Evolutionary conservation across 2,888 invertebrate genomes (phyloP).

Genomic region (Hirtodrosophila confusa): DNA sequence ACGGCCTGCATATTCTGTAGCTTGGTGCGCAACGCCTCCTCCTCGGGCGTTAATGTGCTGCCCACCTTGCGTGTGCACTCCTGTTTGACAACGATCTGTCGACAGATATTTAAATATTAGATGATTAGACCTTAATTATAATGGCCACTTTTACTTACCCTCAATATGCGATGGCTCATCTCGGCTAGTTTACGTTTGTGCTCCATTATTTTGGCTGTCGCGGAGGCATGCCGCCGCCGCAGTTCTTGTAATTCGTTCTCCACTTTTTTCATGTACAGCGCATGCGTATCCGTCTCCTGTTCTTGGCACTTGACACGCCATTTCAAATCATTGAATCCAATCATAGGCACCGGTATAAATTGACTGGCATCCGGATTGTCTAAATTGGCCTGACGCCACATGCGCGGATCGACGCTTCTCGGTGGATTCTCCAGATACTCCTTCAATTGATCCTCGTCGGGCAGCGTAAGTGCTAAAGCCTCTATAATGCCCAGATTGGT

Average conservation of each 20-base stretch:
- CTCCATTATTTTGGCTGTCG: constrained; percentile 92
- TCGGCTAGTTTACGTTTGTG: constrained; percentile 92
- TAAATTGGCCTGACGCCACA: constrained; percentile 98
- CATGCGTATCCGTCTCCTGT: constrained; percentile 92
- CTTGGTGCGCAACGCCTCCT: constrained; percentile 94
- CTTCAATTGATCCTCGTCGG: constrained; percentile 91
- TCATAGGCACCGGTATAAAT: constrained; percentile 96
- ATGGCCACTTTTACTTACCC: constrained; percentile 85
- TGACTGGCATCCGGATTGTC: constrained; percentile 97
- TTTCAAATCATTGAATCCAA: constrained; percentile 93
- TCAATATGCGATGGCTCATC: constrained; percentile 92
- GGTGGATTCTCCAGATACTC: constrained; percentile 97
- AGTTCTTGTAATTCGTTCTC: constrained; percentile 91
- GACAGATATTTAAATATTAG: constrained; percentile 22
- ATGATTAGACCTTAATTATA: not conserved
- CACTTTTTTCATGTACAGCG: constrained; percentile 91
- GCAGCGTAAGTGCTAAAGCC: constrained; percentile 89
- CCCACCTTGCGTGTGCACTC: constrained; percentile 95
- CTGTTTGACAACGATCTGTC: constrained; percentile 92
- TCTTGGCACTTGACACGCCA: constrained; percentile 93
- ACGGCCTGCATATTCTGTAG: constrained; percentile 94
- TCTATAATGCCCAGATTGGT: constrained; percentile 89
- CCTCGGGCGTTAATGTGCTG: constrained; percentile 93
- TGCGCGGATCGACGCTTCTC: constrained; percentile 93
- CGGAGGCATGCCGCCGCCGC: constrained; percentile 92